Conservation (phyloP, 2,113 vertebrate genomes). For the Thamnaconus septentrionalis region DNA sequence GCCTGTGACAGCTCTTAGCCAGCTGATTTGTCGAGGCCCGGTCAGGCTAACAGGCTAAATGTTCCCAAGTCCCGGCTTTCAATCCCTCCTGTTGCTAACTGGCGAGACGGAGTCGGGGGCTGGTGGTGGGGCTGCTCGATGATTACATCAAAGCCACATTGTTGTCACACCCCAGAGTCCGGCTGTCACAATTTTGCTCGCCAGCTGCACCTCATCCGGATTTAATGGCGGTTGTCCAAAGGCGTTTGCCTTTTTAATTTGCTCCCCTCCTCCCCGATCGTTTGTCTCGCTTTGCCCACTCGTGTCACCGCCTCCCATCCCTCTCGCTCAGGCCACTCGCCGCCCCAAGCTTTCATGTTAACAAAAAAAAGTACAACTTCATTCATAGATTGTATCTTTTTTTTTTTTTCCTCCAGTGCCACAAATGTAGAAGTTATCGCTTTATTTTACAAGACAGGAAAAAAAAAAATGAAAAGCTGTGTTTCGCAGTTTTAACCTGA, state of each 20-base stretch:
- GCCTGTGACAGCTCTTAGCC: constrained; percentile 60
- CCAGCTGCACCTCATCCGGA: constrained; percentile 10
- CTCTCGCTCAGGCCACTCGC: constrained; percentile 18
- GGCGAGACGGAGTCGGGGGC: not conserved
- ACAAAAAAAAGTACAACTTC: constrained; percentile 13
- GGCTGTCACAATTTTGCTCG: constrained; percentile 47
- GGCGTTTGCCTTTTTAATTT: not conserved
- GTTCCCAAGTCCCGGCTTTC: constrained; percentile 46
- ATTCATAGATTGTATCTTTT: constrained; percentile 21
- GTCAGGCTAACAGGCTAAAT: constrained; percentile 43
- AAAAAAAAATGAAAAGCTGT: not conserved
- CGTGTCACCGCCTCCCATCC: constrained; percentile 4
- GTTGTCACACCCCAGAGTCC: constrained; percentile 42
- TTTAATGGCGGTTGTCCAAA: constrained; percentile 25
- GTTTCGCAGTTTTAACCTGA: no score
- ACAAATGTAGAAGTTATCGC: constrained; percentile 3
- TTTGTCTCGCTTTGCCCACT: constrained; percentile 10
- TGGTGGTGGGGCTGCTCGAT: constrained; percentile 13
- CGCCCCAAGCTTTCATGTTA: constrained; percentile 12
- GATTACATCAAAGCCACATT: constrained; percentile 54
- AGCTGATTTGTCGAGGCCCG: constrained; percentile 69
- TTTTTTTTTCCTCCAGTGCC: constrained; percentile 3
- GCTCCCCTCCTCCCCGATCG: constrained; percentile 1
- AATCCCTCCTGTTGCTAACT: constrained; percentile 31
- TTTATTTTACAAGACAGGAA: constrained; percentile 10